These are phyloP conservation scores for Odocoileus hemionus DNA, from an alignment of 2,113 vertebrate genomes.

Conservation along the genomic window DNA sequence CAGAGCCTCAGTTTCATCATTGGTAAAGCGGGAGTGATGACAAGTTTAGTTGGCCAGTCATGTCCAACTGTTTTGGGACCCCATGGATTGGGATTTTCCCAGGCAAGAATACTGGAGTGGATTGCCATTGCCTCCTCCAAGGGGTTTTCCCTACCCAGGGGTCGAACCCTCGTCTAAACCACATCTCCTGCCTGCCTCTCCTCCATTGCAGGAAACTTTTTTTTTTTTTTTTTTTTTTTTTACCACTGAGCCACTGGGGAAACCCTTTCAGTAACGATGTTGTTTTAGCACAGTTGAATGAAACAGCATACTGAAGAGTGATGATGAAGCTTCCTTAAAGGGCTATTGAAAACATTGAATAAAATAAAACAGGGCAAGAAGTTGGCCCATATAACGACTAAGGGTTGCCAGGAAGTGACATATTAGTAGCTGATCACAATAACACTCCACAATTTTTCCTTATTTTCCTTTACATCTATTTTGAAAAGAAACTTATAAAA, in stretches of 20 bases:
- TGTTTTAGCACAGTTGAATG: neutral
- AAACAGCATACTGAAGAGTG: neutral
- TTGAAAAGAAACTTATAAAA: neutral
- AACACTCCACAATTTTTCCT: neutral
- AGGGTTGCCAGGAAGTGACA: neutral
- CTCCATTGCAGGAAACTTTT: neutral
- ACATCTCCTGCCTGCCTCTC: neutral
- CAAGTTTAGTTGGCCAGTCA: neutral
- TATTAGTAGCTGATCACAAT: rapidly evolving
- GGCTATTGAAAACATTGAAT: neutral
- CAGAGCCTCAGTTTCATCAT: neutral
- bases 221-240: neutral
- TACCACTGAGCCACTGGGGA: neutral
- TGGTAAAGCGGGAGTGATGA: neutral
- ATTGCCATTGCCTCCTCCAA: neutral
- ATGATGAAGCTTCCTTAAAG: neutral
- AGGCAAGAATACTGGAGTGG: neutral
- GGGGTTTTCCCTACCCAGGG: neutral
- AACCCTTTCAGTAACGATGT: neutral
- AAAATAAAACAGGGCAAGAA: neutral
- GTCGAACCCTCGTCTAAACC: neutral
- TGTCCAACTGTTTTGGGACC: neutral
- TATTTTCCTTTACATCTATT: neutral
- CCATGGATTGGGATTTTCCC: neutral
- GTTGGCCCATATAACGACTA: rapidly evolving